phyloP scores from a whole-genome alignment of 1,140 invertebrate species.

The Zaprionus camerounensis region DNA sequence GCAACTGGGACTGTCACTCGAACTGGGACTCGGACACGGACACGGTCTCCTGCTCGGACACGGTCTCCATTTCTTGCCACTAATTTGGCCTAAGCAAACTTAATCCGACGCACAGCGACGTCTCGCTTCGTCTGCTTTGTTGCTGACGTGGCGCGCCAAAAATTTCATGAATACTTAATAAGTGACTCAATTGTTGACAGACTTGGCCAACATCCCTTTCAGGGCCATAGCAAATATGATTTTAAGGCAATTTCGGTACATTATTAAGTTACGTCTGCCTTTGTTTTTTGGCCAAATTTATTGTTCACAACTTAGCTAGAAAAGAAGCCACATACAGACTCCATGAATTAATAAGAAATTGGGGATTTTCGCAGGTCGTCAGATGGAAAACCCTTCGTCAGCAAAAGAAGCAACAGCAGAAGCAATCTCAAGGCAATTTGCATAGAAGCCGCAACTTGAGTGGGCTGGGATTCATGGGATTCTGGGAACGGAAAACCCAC shows the following conservation, averaged over 20 bases:
- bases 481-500: neutral
- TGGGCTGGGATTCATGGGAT: neutral
- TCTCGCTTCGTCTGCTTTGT: neutral
- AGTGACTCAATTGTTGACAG: constrained; percentile 33
- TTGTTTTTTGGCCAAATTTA: neutral
- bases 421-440: constrained; percentile 1
- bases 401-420: neutral
- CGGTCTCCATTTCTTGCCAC: constrained; percentile 16
- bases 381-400: constrained; percentile 22
- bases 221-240: constrained; percentile 11
- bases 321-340: neutral
- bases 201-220: constrained; percentile 10
- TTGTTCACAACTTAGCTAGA: neutral
- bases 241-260: constrained; percentile 10
- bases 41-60: neutral
- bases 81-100: constrained; percentile 70
- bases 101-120: constrained; percentile 9
- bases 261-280: constrained; percentile 20
- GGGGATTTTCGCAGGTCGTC: neutral
- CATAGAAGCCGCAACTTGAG: constrained; percentile 1
- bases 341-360: constrained; percentile 17
- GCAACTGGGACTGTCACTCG: neutral
- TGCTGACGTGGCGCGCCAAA: constrained; percentile 50
- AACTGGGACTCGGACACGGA: neutral
- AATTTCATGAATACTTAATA: constrained; percentile 57